phyloP scores from a whole-genome alignment of 2,888 invertebrate genomes.

The Spodoptera exigua region DNA sequence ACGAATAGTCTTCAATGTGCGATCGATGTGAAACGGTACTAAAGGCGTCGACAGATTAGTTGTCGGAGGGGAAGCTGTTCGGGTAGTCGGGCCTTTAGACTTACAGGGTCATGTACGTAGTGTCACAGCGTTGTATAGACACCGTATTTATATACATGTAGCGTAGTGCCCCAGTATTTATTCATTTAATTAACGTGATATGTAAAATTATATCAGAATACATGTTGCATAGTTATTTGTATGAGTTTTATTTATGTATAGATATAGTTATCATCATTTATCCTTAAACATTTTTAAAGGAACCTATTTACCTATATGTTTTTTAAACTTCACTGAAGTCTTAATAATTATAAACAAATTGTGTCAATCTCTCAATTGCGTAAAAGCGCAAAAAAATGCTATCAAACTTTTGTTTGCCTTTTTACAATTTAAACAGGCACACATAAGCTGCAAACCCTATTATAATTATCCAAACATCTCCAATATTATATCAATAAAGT shows the following conservation, averaged over 20 bases:
- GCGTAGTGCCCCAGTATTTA: constrained; percentile 66
- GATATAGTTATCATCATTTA: constrained; percentile 39
- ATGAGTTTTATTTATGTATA: constrained; percentile 85
- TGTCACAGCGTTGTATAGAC: constrained; percentile 54
- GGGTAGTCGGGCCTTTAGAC: constrained; percentile 53
- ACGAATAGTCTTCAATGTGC: constrained; percentile 42
- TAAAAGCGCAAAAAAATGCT: too few species aligned
- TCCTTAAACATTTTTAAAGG: background rate
- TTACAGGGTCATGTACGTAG: constrained; percentile 55
- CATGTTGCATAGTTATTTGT: constrained; percentile 85
- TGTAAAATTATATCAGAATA: constrained; percentile 86
- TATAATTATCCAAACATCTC: constrained; percentile 10
- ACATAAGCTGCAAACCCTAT: constrained; percentile 5
- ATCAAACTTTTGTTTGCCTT: constrained; percentile 14
- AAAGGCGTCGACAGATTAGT: constrained; percentile 31
- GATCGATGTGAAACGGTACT: constrained; percentile 41
- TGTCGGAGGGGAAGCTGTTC: constrained; percentile 33
- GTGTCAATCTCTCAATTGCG: too few species aligned
- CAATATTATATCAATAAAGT: constrained; percentile 13
- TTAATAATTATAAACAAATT: too few species aligned
- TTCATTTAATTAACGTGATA: constrained; percentile 80
- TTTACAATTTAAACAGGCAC: constrained; percentile 10
- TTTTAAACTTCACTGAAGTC: background rate
- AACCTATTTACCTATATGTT: background rate
- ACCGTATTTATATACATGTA: constrained; percentile 58